Percentiles rank a stretch among this genome's conserved stretches.
These are phyloP conservation scores for Campodea augens DNA, from an alignment of 1,140 invertebrate genomes.

Conservation along the genomic window DNA sequence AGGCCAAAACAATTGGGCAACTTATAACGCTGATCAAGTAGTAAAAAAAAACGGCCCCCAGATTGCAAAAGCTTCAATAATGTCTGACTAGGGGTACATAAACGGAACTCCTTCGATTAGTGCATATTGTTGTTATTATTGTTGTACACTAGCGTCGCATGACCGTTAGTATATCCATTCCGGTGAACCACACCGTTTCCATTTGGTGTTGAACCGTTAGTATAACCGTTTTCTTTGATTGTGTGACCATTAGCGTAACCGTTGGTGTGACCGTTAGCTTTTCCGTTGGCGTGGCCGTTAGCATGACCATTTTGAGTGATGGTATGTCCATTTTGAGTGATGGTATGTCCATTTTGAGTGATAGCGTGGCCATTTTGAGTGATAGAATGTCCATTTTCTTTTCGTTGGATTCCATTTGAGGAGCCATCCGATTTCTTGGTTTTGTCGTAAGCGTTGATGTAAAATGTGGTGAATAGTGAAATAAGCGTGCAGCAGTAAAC, in stretches of 20 bases:
- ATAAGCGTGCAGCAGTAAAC: conserved; percentile 24
- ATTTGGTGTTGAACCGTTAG: too few species aligned
- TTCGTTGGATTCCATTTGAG: not conserved
- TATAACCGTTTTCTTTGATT: not conserved
- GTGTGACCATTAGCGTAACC: not conserved
- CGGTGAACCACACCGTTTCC: too few species aligned
- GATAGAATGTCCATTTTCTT: not conserved
- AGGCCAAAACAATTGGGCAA: too few species aligned
- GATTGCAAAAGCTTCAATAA: too few species aligned
- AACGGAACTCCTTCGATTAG: too few species aligned
- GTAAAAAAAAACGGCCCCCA: too few species aligned
- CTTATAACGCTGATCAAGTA: too few species aligned
- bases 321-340: not conserved
- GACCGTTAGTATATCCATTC: too few species aligned
- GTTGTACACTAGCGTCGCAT: too few species aligned
- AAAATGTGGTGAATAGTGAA: conserved; percentile 28
- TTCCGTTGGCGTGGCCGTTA: not conserved
- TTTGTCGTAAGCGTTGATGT: conserved; percentile 23
- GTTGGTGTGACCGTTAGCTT: not conserved
- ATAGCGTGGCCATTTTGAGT: not conserved
- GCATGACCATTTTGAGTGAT: not conserved
- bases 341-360: not conserved
- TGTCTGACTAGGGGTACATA: too few species aligned
- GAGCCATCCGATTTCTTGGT: not conserved
- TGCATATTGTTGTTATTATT: too few species aligned